Evolutionary conservation across 2,888 invertebrate genomes (phyloP).

Genomic region (Thereva unica): DNA sequence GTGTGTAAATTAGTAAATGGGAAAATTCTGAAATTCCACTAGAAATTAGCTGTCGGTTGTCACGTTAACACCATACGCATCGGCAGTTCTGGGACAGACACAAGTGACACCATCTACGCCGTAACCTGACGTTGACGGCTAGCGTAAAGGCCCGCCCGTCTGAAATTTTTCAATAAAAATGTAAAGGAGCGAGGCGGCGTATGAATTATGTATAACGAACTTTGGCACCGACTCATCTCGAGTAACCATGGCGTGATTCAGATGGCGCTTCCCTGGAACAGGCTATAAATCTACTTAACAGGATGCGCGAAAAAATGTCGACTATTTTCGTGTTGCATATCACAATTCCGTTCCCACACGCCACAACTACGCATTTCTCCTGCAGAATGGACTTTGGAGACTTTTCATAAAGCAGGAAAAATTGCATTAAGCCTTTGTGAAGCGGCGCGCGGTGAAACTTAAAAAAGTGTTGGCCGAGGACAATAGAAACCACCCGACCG

Average conservation of each 20-base stretch:
- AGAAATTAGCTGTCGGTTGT: slow-evolving; percentile 36
- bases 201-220: slow-evolving; percentile 23
- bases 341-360: too few species aligned
- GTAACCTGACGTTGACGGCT: neutral
- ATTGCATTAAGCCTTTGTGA: too few species aligned
- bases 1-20: slow-evolving; percentile 30
- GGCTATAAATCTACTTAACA: slow-evolving; percentile 3
- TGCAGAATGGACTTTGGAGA: too few species aligned
- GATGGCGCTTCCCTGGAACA: neutral
- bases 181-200: slow-evolving; percentile 5
- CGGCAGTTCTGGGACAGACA: slow-evolving; percentile 13
- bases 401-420: too few species aligned
- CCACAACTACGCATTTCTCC: too few species aligned
- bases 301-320: too few species aligned
- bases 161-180: slow-evolving; percentile 29
- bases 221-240: neutral
- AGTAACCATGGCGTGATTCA: neutral
- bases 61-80: slow-evolving; percentile 32
- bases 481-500: too few species aligned
- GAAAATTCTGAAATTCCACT: slow-evolving; percentile 28
- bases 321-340: too few species aligned
- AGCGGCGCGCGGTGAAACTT: too few species aligned
- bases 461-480: too few species aligned
- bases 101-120: slow-evolving; percentile 3
- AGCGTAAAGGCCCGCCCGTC: neutral